Base-by-base conservation (phyloP, 2,113 vertebrate genomes). In the Nothoprocta perdicaria region DNA sequence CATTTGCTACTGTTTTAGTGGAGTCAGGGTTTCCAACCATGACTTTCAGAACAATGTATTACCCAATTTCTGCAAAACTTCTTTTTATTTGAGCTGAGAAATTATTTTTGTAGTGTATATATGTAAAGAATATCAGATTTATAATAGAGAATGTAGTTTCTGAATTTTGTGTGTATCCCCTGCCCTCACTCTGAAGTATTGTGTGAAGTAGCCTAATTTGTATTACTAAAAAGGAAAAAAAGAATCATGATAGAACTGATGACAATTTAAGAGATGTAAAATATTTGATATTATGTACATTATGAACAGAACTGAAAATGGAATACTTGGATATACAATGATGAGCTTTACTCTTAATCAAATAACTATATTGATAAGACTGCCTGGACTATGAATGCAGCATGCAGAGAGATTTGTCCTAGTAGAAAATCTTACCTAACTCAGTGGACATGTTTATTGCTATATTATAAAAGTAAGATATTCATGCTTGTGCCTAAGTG, bases 151-250 rank as follows among this genome's bases (percentile, higher is more conserved):
- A 68, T 9, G 5, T 22, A 81, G 27, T 18, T 73, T 89, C 4
- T 31, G 7, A 27, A 27, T 91, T 80, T 86, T 9, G 2, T 75
- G 60, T 80, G 14, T 38, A 61, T 78, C 10, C 80, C 5, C 2
- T 84, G 21, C 31, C 66, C 9, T 69, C 73, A 88, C 35, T 83
- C 15, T 58, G 63, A 17, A 48, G 14, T 33, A 72, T 86, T 84
- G 17, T 69, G 21, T 66, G 74, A 86, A 88, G 15, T 24, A 69
- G 7, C 3, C 66, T 69, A 38, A 62, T 69, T 86, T 55, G 77
- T 94, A 72, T 90, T 84, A 73, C 57, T 62, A 67, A 60, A 50
- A 6, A 79, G 33, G 10, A 91, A 26, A 57, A 84, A 88, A 23
- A 38, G 45, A 83, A 27, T 21, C 50, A 26, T 2, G 11, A 18